Percentiles rank a stretch among this genome's conserved stretches.
These are phyloP conservation scores for Leptatherina wallacei DNA, from an alignment of 2,797 vertebrate species.

Conservation along the genomic window DNA sequence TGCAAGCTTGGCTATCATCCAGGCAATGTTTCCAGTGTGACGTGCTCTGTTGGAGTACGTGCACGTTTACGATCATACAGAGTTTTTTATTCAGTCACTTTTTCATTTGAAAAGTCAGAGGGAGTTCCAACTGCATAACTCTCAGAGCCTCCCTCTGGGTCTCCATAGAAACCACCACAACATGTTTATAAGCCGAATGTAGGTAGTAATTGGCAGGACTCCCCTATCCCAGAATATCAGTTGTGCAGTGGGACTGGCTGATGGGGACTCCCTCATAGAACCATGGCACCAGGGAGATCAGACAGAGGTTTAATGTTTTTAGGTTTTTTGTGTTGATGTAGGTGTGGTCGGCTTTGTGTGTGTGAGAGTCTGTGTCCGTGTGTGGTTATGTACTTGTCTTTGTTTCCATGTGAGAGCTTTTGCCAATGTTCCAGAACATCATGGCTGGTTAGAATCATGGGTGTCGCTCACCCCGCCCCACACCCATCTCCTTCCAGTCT, in stretches of 20 bases:
- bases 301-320: constrained; percentile 18
- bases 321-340: constrained; percentile 37
- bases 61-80: constrained; percentile 1
- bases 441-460: constrained; percentile 35
- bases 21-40: constrained; percentile 44
- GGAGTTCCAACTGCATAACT: constrained; percentile 49
- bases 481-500: constrained; percentile 20
- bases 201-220: constrained; percentile 40
- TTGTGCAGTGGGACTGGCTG: constrained; percentile 39
- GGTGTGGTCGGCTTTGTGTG: constrained; percentile 37
- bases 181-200: constrained; percentile 60
- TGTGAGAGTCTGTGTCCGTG: constrained; percentile 8
- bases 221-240: constrained; percentile 47
- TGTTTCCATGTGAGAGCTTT: constrained; percentile 50
- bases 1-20: constrained; percentile 59
- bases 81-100: constrained; percentile 28
- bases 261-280: constrained; percentile 32
- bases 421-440: constrained; percentile 57
- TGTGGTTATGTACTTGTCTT: constrained; percentile 10
- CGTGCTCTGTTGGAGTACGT: constrained; percentile 12
- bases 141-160: constrained; percentile 52
- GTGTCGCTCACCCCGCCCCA: constrained; percentile 14
- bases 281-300: constrained; percentile 36
- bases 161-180: constrained; percentile 69
- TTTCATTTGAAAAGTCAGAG: constrained; percentile 50